phyloP scores from a whole-genome alignment of 2,113 vertebrate genomes.

The Cyprinus carpio region DNA sequence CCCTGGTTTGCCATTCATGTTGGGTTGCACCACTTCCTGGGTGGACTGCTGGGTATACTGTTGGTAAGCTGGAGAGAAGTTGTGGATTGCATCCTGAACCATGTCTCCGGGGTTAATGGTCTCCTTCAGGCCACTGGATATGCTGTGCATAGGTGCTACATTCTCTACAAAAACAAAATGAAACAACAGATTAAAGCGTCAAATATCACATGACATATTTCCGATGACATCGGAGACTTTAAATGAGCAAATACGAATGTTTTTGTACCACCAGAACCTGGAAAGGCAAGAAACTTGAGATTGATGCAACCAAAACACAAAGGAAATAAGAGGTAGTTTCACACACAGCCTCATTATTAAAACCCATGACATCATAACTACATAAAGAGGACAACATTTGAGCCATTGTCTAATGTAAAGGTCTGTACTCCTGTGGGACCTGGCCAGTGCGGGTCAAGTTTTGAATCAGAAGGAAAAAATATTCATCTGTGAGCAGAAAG shows the following conservation, averaged over 20 bases:
- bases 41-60: conserved; percentile 91
- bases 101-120: conserved; percentile 93
- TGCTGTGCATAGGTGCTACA: conserved; percentile 89
- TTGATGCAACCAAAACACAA: neutral
- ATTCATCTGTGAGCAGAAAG: neutral
- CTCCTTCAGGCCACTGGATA: conserved; percentile 92
- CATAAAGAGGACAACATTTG: neutral
- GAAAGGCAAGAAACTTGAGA: neutral
- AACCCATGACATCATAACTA: neutral
- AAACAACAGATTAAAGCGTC: conserved; percentile 16
- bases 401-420: neutral
- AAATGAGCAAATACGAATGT: neutral
- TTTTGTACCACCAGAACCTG: neutral
- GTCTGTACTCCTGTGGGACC: neutral
- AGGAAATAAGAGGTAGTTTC: neutral
- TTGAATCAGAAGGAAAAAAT: neutral
- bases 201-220: conserved; percentile 11
- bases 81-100: conserved; percentile 92
- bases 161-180: conserved; percentile 71
- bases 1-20: conserved; percentile 69
- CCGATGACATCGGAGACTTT: neutral
- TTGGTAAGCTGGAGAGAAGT: conserved; percentile 88
- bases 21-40: conserved; percentile 79
- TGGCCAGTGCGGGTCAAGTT: neutral
- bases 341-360: neutral